phyloP scores from a whole-genome alignment of 2,113 vertebrate genomes.

The Rhodinocichla rosea region DNA sequence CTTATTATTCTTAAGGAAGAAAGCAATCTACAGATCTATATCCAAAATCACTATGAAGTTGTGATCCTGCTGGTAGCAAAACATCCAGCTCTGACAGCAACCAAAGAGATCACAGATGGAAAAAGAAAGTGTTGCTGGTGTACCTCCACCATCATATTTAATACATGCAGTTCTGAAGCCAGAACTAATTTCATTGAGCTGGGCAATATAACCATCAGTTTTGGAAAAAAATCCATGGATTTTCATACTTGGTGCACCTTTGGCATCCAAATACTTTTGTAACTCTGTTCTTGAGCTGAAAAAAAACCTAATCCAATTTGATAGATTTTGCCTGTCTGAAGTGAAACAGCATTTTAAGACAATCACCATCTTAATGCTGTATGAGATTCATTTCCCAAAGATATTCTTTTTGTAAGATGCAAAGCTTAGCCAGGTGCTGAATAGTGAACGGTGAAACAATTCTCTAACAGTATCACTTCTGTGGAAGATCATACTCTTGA shows the following conservation, averaged over 20 bases:
- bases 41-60: neutral
- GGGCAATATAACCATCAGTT: neutral
- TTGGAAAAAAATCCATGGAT: neutral
- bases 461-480: neutral
- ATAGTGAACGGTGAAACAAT: neutral
- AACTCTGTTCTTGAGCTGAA: neutral
- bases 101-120: neutral
- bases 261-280: neutral
- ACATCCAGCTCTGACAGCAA: neutral
- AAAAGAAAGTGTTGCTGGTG: neutral
- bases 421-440: neutral
- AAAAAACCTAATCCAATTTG: fast-evolving
- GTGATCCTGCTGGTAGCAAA: neutral
- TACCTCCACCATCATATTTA: neutral
- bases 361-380: neutral
- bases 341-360: neutral
- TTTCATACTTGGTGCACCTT: neutral
- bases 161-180: neutral
- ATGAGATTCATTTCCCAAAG: neutral
- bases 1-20: neutral
- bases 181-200: neutral
- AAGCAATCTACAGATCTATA: neutral
- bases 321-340: neutral
- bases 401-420: neutral
- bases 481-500: neutral